phyloP scores from a whole-genome alignment of 2,888 invertebrate genomes.

The Ophioninae sp. region DNA sequence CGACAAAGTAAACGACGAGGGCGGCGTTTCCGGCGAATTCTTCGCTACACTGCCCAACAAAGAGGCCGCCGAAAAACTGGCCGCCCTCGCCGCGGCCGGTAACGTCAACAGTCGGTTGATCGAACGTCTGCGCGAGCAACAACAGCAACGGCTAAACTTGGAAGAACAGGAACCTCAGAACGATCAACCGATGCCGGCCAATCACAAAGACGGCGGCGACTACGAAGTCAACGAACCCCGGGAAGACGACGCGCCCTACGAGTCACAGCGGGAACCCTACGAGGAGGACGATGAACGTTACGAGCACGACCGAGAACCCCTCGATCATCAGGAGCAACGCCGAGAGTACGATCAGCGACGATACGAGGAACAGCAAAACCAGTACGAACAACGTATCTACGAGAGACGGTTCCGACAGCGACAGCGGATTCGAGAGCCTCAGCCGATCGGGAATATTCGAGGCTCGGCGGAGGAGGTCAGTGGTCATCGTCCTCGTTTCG shows the following conservation, averaged over 20 bases:
- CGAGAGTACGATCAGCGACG: slow-evolving; percentile 66
- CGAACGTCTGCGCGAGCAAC: slow-evolving; percentile 69
- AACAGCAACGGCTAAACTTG: slow-evolving; percentile 70
- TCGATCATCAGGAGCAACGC: slow-evolving; percentile 73
- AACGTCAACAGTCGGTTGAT: slow-evolving; percentile 81
- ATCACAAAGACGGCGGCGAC: slow-evolving; percentile 73
- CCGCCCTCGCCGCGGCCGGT: slow-evolving; percentile 84
- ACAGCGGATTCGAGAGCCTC: slow-evolving; percentile 58
- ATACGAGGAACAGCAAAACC: slow-evolving; percentile 66
- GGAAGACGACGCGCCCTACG: slow-evolving; percentile 73
- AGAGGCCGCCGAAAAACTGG: slow-evolving; percentile 84
- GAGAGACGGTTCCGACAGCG: slow-evolving; percentile 60
- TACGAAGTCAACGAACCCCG: slow-evolving; percentile 69
- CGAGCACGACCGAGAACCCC: slow-evolving; percentile 66
- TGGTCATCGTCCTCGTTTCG: too few relatives aligned
- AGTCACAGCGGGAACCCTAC: slow-evolving; percentile 72
- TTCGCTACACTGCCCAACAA: slow-evolving; percentile 85
- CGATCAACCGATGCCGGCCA: slow-evolving; percentile 71
- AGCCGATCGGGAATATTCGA: slow-evolving; percentile 48
- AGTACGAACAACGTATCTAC: slow-evolving; percentile 59
- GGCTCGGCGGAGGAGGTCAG: too few relatives aligned
- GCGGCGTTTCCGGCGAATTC: slow-evolving; percentile 73
- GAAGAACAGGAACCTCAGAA: slow-evolving; percentile 65
- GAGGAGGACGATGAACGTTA: slow-evolving; percentile 76
- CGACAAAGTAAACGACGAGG: slow-evolving; percentile 80